A percentile compares a stretch with the other conserved stretches of the same genome.
Conservation (phyloP, 2,797 vertebrate species). For the Typhlichthys subterraneus region DNA sequence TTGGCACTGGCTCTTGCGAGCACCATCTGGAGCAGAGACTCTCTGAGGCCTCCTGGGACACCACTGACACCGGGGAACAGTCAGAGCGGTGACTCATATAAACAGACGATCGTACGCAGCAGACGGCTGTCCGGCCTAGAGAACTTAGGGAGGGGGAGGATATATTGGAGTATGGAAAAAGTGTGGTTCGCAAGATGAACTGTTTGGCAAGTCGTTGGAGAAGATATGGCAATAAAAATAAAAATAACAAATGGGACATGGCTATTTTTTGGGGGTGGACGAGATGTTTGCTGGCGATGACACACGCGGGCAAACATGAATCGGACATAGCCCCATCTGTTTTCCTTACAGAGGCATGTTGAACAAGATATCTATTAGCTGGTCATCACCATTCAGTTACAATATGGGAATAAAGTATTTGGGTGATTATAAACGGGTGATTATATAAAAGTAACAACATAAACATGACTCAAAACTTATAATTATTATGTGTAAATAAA, state of each 20-base stretch:
- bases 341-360: slow-evolving; percentile 45
- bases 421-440: too few relatives aligned
- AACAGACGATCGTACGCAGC: slow-evolving; percentile 72
- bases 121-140: slow-evolving; percentile 50
- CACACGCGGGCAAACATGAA: slow-evolving; percentile 42
- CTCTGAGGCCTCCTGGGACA: slow-evolving; percentile 31
- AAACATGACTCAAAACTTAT: too few relatives aligned
- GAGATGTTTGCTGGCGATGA: slow-evolving; percentile 16
- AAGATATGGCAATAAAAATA: not conserved
- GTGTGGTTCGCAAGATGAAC: too few relatives aligned
- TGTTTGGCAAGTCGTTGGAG: not conserved
- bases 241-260: slow-evolving; percentile 7
- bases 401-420: too few relatives aligned
- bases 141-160: slow-evolving; percentile 25
- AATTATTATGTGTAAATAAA: too few relatives aligned
- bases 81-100: slow-evolving; percentile 62
- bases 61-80: slow-evolving; percentile 26
- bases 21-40: slow-evolving; percentile 9
- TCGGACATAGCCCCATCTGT: slow-evolving; percentile 71
- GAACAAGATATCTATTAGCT: slow-evolving; percentile 23
- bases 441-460: too few relatives aligned
- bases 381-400: too few relatives aligned
- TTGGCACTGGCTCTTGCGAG: slow-evolving; percentile 5
- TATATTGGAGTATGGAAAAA: too few relatives aligned
- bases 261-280: slow-evolving; percentile 17